A percentile compares a stretch with the other conserved stretches of the same genome.
Conservation (phyloP, 2,113 vertebrate species). For the Baryphthengus martii region DNA sequence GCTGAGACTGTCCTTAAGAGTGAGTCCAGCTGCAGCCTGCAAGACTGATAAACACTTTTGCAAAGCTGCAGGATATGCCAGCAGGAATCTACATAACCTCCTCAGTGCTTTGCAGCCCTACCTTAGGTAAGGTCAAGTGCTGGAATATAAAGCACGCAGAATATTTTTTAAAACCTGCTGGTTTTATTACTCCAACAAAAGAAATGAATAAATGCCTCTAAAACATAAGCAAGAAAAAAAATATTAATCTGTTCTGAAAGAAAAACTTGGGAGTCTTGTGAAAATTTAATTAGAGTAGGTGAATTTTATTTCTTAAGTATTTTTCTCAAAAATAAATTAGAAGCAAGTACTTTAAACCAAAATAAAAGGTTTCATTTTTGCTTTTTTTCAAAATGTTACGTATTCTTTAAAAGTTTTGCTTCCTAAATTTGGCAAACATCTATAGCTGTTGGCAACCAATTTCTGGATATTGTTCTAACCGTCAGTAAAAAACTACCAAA, state of each 20-base stretch:
- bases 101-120: background rate
- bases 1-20: background rate
- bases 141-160: background rate
- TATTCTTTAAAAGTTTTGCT: background rate
- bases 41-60: background rate
- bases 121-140: background rate
- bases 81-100: background rate
- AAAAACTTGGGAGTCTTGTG: background rate
- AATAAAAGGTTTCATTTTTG: background rate
- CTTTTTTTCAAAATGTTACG: background rate
- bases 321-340: background rate
- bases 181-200: background rate
- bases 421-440: background rate
- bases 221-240: background rate
- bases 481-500: background rate
- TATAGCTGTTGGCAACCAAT: background rate
- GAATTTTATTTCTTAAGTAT: background rate
- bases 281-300: background rate
- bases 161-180: background rate
- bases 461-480: background rate
- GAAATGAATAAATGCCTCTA: background rate
- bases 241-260: background rate
- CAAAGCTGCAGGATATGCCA: background rate
- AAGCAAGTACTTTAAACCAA: background rate
- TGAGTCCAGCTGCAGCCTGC: background rate